Conservation (phyloP, 2,888 invertebrate species). For the Orchestes rusci region DNA sequence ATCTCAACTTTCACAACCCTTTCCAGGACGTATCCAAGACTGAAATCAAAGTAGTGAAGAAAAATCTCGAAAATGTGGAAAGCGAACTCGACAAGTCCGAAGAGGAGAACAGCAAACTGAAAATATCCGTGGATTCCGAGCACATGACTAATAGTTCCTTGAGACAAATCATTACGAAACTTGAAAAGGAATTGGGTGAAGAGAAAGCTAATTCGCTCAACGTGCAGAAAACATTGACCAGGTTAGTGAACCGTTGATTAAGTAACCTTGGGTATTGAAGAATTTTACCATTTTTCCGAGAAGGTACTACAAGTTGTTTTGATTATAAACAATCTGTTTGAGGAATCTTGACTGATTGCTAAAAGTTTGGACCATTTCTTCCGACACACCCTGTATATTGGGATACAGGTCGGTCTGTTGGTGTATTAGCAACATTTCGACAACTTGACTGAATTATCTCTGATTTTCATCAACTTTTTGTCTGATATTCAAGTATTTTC, state of each 20-base stretch:
- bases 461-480: too few relatives aligned
- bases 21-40: constrained; percentile 37
- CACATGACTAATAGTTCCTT: constrained; percentile 48
- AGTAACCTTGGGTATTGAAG: neutral
- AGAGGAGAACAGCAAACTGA: constrained; percentile 48
- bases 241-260: constrained; percentile 30
- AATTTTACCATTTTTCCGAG: too few relatives aligned
- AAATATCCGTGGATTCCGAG: constrained; percentile 49
- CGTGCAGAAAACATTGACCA: constrained; percentile 42
- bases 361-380: too few relatives aligned
- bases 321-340: too few relatives aligned
- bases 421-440: too few relatives aligned
- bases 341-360: too few relatives aligned
- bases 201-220: constrained; percentile 47
- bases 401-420: too few relatives aligned
- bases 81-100: constrained; percentile 46
- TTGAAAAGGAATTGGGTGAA: constrained; percentile 47
- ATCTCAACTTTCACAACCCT: neutral
- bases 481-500: too few relatives aligned
- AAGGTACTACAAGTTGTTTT: too few relatives aligned
- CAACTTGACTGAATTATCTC: too few relatives aligned
- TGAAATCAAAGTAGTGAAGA: constrained; percentile 40
- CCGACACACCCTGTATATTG: too few relatives aligned
- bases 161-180: constrained; percentile 47
- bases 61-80: constrained; percentile 42